Conservation (phyloP, 2,888 invertebrate genomes). For the Aphodius granarius region DNA sequence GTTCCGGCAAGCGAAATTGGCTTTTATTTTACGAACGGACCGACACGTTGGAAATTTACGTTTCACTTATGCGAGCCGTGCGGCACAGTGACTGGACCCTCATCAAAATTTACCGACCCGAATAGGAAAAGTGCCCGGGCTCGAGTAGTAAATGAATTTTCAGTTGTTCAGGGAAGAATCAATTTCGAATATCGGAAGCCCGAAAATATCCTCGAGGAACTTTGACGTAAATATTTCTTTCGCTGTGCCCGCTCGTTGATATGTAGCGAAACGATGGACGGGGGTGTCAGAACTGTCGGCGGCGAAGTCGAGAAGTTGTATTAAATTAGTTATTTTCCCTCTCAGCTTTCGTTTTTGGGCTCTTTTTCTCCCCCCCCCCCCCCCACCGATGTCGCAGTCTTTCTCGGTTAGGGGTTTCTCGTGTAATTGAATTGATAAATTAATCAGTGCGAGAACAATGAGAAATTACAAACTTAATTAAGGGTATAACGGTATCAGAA, state of each 20-base stretch:
- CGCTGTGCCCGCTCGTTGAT: not conserved
- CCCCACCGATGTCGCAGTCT: not conserved
- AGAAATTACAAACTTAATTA: not conserved
- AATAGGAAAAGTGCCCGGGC: not conserved
- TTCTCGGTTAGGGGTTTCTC: not conserved
- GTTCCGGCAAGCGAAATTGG: constrained; percentile 3
- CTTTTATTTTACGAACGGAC: constrained; percentile 5
- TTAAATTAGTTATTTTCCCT: not conserved
- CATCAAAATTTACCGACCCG: constrained; percentile 9
- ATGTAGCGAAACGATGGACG: not conserved
- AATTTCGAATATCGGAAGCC: not conserved
- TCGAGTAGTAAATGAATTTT: not conserved
- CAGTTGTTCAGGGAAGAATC: not conserved
- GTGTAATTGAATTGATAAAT: not conserved
- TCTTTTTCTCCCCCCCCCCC: not conserved
- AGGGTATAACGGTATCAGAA: not conserved
- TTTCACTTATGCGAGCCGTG: constrained; percentile 7
- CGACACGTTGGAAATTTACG: constrained; percentile 10
- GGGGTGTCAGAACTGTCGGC: not conserved
- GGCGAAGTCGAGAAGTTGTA: not conserved
- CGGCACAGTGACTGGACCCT: not conserved
- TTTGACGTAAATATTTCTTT: not conserved
- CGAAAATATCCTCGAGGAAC: not conserved
- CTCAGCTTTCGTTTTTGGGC: not conserved
- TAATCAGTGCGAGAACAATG: not conserved